Conservation (phyloP, 2,888 invertebrate species). For the Dexiosoma caninum region DNA sequence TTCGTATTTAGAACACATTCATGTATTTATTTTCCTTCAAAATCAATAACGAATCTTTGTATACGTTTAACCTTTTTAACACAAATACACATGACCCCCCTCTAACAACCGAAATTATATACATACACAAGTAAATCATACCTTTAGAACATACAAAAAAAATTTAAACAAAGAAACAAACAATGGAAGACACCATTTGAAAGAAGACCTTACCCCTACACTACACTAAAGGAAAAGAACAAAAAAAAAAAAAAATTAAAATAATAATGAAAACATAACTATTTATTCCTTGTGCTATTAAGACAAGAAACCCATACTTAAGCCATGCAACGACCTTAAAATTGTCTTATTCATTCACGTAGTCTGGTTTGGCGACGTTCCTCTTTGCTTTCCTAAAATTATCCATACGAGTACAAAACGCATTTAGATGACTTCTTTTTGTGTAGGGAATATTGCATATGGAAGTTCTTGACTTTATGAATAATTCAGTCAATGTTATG, state of each 20-base stretch:
- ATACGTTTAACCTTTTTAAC: conserved; percentile 37
- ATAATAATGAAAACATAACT: not conserved
- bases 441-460: conserved; percentile 4
- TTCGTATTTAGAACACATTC: not conserved
- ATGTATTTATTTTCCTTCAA: not conserved
- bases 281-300: not conserved
- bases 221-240: no score
- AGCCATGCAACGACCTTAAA: conserved; percentile 54
- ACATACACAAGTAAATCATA: not conserved
- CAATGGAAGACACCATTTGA: not conserved
- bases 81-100: not conserved
- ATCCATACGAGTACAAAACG: not conserved
- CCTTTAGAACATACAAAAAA: not conserved
- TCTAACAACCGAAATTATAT: conserved; percentile 31
- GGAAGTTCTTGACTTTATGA: conserved; percentile 61
- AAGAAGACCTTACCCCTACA: not conserved
- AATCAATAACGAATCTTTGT: conserved; percentile 20
- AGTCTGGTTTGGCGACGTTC: not conserved
- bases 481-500: conserved; percentile 63
- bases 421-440: not conserved
- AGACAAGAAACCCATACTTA: not conserved
- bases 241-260: no score
- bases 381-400: conserved; percentile 2
- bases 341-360: conserved; percentile 29
- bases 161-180: no score